A percentile compares a stretch with the other conserved stretches of the same genome.
Evolutionary conservation across 2,888 invertebrate genomes (phyloP).

Genomic region (Mactromeris polynyma): DNA sequence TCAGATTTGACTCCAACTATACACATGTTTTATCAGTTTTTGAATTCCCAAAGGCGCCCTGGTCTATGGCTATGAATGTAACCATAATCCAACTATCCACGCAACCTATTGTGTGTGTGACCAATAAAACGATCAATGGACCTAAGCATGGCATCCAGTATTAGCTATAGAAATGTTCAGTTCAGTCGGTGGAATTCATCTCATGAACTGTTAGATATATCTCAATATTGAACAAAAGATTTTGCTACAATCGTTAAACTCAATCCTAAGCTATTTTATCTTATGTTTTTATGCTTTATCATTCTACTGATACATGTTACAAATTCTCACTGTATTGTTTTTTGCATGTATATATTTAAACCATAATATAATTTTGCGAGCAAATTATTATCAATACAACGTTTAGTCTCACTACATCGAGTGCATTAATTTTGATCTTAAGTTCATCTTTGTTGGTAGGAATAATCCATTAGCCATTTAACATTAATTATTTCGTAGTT

Average conservation of each 20-base stretch:
- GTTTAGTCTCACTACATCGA: no score
- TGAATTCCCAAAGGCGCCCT: not conserved
- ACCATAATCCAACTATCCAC: not conserved
- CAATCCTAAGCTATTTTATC: not conserved
- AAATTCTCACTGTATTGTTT: not conserved
- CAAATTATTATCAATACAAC: no score
- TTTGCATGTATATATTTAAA: not conserved
- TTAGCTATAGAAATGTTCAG: not conserved
- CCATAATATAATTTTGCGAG: no score
- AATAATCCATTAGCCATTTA: no score
- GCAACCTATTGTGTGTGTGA: not conserved
- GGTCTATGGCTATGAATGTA: not conserved
- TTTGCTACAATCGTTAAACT: not conserved
- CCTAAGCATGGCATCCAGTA: not conserved
- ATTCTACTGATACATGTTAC: not conserved
- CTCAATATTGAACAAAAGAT: not conserved
- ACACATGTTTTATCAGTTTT: not conserved
- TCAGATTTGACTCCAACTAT: slow-evolving; percentile 3
- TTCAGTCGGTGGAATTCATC: not conserved
- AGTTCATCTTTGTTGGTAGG: no score
- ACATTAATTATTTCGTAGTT: no score
- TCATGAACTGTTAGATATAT: not conserved
- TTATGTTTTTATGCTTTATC: not conserved
- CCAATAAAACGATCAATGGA: not conserved
- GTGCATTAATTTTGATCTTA: no score